These are phyloP conservation scores for Notiomystis cincta DNA, from an alignment of 2,113 vertebrate species.

Conservation along the genomic window DNA sequence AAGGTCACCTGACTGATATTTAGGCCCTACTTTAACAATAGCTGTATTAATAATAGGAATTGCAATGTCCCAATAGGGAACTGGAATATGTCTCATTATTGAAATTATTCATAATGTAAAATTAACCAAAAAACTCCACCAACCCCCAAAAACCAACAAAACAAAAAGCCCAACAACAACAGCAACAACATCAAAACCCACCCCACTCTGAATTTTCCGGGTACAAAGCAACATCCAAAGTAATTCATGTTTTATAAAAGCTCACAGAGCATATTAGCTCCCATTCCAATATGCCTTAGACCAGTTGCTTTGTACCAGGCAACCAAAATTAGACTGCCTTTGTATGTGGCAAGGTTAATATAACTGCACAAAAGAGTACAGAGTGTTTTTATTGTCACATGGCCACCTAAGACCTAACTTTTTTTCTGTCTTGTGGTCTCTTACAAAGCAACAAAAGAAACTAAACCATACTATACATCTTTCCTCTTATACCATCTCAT, in stretches of 20 bases:
- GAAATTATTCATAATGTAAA: neutral
- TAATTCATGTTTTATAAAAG: no score
- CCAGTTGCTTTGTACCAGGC: neutral
- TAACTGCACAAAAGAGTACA: neutral
- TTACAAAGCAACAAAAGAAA: neutral
- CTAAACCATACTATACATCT: neutral
- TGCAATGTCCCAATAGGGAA: neutral
- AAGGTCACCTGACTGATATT: neutral
- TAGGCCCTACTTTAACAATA: neutral
- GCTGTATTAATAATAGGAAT: neutral
- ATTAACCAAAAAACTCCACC: neutral
- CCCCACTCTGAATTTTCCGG: neutral
- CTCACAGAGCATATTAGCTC: no score
- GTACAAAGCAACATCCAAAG: no score
- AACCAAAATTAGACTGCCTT: neutral
- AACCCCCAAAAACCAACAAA: neutral
- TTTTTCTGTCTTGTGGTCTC: neutral
- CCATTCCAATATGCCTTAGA: no score
- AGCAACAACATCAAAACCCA: rapidly evolving
- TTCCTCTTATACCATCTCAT: neutral
- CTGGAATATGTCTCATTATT: neutral
- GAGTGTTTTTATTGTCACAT: neutral
- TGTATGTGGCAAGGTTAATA: neutral
- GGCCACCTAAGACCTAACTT: neutral
- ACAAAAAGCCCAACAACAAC: neutral